Evolutionary conservation across 1,140 invertebrate species (phyloP).

Genomic region (Polypedilum pembai): DNA sequence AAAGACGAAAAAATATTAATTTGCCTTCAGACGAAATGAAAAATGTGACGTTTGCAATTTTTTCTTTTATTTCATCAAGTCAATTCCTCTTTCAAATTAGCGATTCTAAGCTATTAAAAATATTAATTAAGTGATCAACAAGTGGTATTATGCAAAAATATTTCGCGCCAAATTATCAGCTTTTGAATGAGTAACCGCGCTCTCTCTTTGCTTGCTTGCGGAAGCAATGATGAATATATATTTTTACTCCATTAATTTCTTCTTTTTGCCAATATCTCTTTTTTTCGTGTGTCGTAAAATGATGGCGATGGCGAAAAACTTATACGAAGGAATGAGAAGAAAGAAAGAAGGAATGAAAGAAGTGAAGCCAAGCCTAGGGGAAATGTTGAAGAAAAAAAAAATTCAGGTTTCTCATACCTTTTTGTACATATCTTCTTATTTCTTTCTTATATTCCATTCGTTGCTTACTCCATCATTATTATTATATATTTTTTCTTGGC

Average conservation of each 20-base stretch:
- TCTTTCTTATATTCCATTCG: background rate
- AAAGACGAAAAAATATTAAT: too few species aligned
- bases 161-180: background rate
- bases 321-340: background rate
- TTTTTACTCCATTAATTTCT: constrained; percentile 18
- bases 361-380: background rate
- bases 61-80: background rate
- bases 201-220: background rate
- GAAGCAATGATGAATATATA: background rate
- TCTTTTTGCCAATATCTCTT: background rate
- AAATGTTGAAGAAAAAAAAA: constrained; percentile 1
- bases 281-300: background rate
- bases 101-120: background rate
- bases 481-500: background rate
- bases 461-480: background rate
- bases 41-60: constrained; percentile 10
- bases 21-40: background rate
- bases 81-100: background rate
- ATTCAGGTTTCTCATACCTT: constrained; percentile 17
- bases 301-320: background rate
- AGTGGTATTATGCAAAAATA: background rate
- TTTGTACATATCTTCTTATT: background rate
- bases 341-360: constrained; percentile 1
- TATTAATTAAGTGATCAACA: background rate
- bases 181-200: background rate